phyloP scores from a whole-genome alignment of 1,140 invertebrate genomes.

The Drosophila santomea region DNA sequence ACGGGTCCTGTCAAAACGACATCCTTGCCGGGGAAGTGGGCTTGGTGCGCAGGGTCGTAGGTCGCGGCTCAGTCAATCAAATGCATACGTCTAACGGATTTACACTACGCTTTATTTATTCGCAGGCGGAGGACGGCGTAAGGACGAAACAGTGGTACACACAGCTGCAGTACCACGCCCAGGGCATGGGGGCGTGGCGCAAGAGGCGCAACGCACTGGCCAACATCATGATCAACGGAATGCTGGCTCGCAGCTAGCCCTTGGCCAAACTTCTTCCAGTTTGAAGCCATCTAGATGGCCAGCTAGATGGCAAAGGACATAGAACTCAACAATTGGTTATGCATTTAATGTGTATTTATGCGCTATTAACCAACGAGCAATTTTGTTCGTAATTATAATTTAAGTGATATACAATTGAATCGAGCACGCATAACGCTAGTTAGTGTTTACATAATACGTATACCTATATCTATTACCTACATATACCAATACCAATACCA shows the following conservation, averaged over 20 bases:
- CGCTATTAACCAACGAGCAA: conserved; percentile 64
- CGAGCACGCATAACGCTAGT: conserved; percentile 67
- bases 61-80: conserved; percentile 60
- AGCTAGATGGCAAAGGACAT: too few species aligned
- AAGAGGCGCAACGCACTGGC: conserved; percentile 95
- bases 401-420: conserved; percentile 76
- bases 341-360: conserved; percentile 76
- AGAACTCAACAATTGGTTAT: conserved; percentile 49
- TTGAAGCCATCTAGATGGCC: too few species aligned
- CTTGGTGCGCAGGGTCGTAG: background rate
- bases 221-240: conserved; percentile 98
- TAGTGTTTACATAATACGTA: conserved; percentile 65
- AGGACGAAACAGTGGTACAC: conserved; percentile 95
- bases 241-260: conserved; percentile 86
- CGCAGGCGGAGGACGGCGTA: conserved; percentile 93
- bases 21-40: conserved; percentile 1
- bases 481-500: conserved; percentile 29
- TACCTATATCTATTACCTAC: conserved; percentile 13
- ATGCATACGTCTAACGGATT: conserved; percentile 54
- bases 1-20: conserved; percentile 55
- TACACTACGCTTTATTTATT: conserved; percentile 73
- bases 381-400: conserved; percentile 74
- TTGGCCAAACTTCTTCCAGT: background rate
- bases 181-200: conserved; percentile 95
- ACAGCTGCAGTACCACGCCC: conserved; percentile 94